Percentiles rank a stretch among this genome's conserved stretches.
These are phyloP conservation scores for Esox lucius DNA, from an alignment of 2,797 vertebrate species.

Conservation along the genomic window DNA sequence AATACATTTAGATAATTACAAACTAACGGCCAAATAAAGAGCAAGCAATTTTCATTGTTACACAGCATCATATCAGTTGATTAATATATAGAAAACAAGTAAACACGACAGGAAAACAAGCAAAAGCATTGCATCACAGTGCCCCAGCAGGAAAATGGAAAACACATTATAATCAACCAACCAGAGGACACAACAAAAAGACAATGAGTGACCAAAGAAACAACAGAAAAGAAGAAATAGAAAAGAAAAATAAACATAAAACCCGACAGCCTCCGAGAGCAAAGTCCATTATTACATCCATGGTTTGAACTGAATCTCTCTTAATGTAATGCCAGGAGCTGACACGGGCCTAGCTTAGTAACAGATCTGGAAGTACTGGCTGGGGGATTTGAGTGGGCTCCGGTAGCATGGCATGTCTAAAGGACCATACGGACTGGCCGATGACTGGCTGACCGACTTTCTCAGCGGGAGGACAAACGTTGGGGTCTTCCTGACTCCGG, in stretches of 20 bases:
- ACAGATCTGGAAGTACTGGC: constrained; percentile 84
- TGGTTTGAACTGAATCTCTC: background rate
- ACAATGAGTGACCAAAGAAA: constrained; percentile 44
- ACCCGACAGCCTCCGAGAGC: background rate
- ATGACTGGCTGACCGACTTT: constrained; percentile 74
- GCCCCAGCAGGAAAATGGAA: constrained; percentile 27
- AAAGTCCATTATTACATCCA: constrained; percentile 8
- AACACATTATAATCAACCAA: constrained; percentile 36
- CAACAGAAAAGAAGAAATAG: constrained; percentile 55
- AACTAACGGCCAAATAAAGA: constrained; percentile 42
- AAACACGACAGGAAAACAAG: constrained; percentile 59
- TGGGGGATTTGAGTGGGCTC: constrained; percentile 80
- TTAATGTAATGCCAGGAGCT: background rate
- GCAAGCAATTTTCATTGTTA: constrained; percentile 43
- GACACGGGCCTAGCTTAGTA: constrained; percentile 58
- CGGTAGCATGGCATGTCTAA: constrained; percentile 80
- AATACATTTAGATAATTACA: constrained; percentile 50
- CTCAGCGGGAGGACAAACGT: constrained; percentile 72
- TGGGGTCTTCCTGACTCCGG: constrained; percentile 60
- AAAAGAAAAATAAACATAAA: constrained; percentile 40
- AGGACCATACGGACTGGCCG: constrained; percentile 46
- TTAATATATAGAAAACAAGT: constrained; percentile 60
- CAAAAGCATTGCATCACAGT: constrained; percentile 41
- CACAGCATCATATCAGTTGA: constrained; percentile 44
- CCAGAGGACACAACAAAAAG: constrained; percentile 46